Conservation (phyloP, 2,113 vertebrate genomes). For the Amphiprion ocellaris region DNA sequence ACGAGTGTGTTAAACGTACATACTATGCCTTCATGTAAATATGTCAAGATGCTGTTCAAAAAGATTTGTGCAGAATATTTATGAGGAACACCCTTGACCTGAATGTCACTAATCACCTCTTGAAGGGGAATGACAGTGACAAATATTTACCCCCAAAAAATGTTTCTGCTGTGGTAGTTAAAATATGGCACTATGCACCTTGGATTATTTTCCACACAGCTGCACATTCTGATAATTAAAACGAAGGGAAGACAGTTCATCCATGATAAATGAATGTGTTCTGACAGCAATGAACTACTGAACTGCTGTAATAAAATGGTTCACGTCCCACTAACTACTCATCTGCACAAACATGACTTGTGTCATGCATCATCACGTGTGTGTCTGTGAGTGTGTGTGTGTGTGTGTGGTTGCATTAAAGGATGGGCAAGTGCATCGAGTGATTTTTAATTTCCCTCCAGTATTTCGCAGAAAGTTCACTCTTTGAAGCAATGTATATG, state of each 20-base stretch:
- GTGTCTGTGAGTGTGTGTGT: no score
- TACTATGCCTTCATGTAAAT: neutral
- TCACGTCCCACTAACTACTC: constrained; percentile 14
- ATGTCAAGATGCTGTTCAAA: constrained; percentile 14
- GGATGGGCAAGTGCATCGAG: neutral
- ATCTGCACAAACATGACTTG: constrained; percentile 15
- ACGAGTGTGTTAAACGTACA: neutral
- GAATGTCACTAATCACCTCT: constrained; percentile 52
- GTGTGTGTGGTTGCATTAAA: neutral
- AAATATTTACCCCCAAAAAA: constrained; percentile 55
- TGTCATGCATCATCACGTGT: constrained; percentile 1
- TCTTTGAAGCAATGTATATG: no score
- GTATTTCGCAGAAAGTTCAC: no score
- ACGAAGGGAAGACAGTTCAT: constrained; percentile 24
- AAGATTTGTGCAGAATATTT: constrained; percentile 29
- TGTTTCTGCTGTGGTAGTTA: constrained; percentile 56
- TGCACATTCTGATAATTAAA: constrained; percentile 66
- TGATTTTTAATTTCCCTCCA: no score
- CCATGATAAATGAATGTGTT: constrained; percentile 46
- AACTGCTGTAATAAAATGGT: constrained; percentile 35
- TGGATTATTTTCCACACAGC: constrained; percentile 60
- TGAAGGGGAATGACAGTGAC: constrained; percentile 54
- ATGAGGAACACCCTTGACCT: constrained; percentile 36
- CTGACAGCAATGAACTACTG: constrained; percentile 47
- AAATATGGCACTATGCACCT: constrained; percentile 46